These are phyloP conservation scores for Cataglyphis cursor DNA, from an alignment of 2,888 invertebrate genomes.

Conservation along the genomic window DNA sequence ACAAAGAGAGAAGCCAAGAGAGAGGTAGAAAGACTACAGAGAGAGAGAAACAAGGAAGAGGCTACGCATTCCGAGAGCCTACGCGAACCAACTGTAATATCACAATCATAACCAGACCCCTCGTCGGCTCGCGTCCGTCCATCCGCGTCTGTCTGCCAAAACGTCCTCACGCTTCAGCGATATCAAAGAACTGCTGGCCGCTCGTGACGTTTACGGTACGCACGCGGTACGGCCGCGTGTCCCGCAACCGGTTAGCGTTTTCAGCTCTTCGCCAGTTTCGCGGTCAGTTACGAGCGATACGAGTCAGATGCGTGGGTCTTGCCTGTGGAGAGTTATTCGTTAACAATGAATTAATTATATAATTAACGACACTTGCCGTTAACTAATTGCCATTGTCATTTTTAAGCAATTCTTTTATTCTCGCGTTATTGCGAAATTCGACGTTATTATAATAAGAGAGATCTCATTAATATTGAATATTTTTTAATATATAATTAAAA, in stretches of 20 bases:
- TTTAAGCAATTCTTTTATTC: not conserved
- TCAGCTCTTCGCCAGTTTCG: constrained; percentile 50
- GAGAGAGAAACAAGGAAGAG: constrained; percentile 51
- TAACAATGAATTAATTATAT: constrained; percentile 12
- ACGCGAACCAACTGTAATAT: constrained; percentile 84
- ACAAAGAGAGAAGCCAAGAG: constrained; percentile 41
- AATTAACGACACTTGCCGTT: constrained; percentile 14
- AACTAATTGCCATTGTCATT: constrained; percentile 33
- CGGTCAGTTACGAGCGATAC: constrained; percentile 50
- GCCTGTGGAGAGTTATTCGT: constrained; percentile 25
- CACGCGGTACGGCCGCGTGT: constrained; percentile 54
- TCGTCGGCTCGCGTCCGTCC: constrained; percentile 73
- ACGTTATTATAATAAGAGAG: not conserved
- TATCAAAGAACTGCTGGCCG: constrained; percentile 85
- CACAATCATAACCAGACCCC: constrained; percentile 86
- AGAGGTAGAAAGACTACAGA: constrained; percentile 51
- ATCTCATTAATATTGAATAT: constrained; percentile 4
- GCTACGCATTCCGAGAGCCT: constrained; percentile 82
- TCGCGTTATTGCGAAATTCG: not conserved
- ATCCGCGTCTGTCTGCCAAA: constrained; percentile 79
- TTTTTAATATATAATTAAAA: too few relatives aligned
- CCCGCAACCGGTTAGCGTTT: constrained; percentile 62
- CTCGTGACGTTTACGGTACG: constrained; percentile 74
- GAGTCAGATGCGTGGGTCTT: constrained; percentile 35
- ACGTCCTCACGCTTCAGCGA: constrained; percentile 86